phyloP scores from a whole-genome alignment of 2,113 vertebrate genomes.

The Chloropsis hardwickii region DNA sequence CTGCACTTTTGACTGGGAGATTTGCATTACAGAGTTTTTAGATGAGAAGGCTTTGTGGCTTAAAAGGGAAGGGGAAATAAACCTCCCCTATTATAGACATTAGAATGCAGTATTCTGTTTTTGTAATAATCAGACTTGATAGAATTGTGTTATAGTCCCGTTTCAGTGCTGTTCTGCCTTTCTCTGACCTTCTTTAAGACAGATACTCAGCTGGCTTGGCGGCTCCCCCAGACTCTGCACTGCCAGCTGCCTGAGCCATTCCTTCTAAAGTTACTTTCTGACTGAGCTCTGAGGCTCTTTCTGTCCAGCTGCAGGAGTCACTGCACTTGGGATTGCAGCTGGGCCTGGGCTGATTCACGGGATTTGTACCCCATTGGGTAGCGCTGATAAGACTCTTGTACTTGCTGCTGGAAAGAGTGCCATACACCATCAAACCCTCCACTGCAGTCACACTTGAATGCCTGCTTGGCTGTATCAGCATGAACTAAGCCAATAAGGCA shows the following conservation, averaged over 20 bases:
- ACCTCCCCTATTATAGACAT: not conserved
- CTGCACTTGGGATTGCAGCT: fast-evolving
- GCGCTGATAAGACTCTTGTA: not conserved
- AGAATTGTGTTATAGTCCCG: not conserved
- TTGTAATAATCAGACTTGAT: not conserved
- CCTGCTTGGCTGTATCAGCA: constrained; percentile 31
- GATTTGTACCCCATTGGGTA: not conserved
- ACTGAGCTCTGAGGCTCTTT: not conserved
- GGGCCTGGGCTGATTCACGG: not conserved
- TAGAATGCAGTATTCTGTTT: not conserved
- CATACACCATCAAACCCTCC: not conserved
- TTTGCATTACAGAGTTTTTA: not conserved
- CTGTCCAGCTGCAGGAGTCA: not conserved
- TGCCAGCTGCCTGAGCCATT: not conserved
- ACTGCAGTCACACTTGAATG: not conserved
- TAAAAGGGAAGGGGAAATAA: not conserved
- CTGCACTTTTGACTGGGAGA: not conserved
- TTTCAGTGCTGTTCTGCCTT: not conserved
- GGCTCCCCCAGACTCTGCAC: not conserved
- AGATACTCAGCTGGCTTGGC: not conserved
- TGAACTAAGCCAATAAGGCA: constrained; percentile 16
- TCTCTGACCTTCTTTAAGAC: not conserved
- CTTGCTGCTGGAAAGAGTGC: not conserved
- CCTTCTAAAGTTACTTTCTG: not conserved
- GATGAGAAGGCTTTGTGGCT: not conserved